Evolutionary conservation across 2,113 vertebrate genomes (phyloP).

Genomic region (Donacobius atricapilla): DNA sequence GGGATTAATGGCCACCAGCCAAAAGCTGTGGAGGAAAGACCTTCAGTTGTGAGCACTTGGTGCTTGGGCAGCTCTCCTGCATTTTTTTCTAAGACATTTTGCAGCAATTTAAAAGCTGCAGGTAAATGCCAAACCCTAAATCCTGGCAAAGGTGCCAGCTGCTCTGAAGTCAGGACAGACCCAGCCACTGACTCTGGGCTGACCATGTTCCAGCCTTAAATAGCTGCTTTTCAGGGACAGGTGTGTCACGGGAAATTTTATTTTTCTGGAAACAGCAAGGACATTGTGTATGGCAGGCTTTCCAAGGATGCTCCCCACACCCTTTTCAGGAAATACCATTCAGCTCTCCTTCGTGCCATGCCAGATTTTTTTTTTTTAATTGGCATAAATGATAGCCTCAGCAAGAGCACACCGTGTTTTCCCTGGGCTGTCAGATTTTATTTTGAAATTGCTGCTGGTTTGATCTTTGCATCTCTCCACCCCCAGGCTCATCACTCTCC

Average conservation of each 20-base stretch:
- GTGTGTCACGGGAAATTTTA: constrained; percentile 54
- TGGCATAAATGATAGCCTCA: constrained; percentile 35
- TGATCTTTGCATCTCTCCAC: constrained; percentile 21
- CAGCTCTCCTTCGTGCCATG: constrained; percentile 52
- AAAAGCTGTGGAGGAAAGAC: background rate
- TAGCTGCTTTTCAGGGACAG: constrained; percentile 55
- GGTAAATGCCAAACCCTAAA: constrained; percentile 61
- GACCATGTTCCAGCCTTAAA: constrained; percentile 41
- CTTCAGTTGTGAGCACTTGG: background rate
- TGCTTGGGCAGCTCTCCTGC: background rate
- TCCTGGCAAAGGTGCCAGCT: constrained; percentile 24
- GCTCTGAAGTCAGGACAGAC: background rate
- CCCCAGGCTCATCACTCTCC: background rate
- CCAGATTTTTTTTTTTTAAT: constrained; percentile 46
- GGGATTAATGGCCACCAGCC: background rate
- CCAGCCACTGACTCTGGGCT: background rate
- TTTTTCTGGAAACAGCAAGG: constrained; percentile 65
- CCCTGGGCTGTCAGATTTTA: background rate
- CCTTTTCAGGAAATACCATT: constrained; percentile 64
- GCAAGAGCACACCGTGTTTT: background rate
- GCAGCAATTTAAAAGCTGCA: constrained; percentile 24
- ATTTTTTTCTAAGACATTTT: constrained; percentile 3
- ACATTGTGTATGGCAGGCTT: constrained; percentile 51
- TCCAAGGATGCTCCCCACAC: constrained; percentile 68
- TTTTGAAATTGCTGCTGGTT: background rate